phyloP scores from a whole-genome alignment of 2,113 vertebrate species.

The Numenius arquata region DNA sequence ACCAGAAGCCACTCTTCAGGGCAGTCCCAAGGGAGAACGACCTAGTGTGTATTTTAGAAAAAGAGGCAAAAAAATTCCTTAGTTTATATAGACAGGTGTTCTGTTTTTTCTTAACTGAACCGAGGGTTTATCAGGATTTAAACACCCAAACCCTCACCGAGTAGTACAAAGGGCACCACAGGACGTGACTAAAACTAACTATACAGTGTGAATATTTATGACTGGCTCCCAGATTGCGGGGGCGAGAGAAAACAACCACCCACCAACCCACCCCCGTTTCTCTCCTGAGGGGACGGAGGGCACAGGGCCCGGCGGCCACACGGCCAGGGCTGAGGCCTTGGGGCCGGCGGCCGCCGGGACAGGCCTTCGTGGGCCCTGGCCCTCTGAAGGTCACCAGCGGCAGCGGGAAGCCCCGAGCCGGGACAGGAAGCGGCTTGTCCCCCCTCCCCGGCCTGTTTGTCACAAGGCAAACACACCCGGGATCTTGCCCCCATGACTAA shows the following conservation, averaged over 20 bases:
- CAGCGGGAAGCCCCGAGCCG: background rate
- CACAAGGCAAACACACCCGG: background rate
- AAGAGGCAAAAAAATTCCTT: too few relatives aligned
- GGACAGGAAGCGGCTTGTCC: too few relatives aligned
- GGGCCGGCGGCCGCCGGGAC: background rate
- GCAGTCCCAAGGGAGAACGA: too few relatives aligned
- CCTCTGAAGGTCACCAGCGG: background rate
- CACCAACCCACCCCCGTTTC: accelerated
- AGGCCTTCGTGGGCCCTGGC: background rate
- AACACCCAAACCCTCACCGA: accelerated
- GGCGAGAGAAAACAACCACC: accelerated
- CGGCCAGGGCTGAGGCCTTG: background rate
- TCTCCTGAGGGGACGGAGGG: background rate
- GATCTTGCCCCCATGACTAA: background rate
- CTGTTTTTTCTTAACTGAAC: background rate
- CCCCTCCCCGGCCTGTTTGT: background rate
- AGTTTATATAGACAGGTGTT: accelerated
- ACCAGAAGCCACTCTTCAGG: accelerated
- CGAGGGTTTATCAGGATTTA: background rate
- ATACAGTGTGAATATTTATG: accelerated
- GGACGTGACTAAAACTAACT: background rate
- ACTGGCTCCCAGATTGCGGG: background rate
- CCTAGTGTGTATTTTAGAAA: accelerated
- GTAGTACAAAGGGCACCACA: background rate
- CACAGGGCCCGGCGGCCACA: background rate